Conservation (phyloP, 2,797 vertebrate genomes). For the Muscicapa striata region DNA sequence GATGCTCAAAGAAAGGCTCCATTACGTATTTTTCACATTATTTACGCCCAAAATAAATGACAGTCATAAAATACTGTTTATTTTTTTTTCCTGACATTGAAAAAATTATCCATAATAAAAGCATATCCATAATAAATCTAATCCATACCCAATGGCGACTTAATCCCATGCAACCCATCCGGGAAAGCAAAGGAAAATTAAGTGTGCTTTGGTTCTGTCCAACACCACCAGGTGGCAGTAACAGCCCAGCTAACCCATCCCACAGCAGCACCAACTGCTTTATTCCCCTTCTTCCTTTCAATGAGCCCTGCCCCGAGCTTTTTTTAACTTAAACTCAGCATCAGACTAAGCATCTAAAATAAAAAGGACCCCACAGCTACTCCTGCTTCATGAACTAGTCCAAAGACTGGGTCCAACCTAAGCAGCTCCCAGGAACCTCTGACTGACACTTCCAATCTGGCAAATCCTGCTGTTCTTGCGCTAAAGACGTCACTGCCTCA, state of each 20-base stretch:
- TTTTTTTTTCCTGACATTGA: background rate
- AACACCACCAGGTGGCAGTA: constrained; percentile 67
- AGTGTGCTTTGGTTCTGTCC: background rate
- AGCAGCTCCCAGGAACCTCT: background rate
- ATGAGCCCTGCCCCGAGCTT: background rate
- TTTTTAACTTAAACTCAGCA: background rate
- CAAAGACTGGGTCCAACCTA: background rate
- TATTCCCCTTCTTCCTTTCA: accelerated
- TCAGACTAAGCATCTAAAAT: background rate
- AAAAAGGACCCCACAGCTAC: background rate
- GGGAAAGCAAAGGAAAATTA: background rate
- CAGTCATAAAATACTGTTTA: background rate
- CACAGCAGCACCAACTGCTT: accelerated
- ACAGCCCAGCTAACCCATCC: background rate
- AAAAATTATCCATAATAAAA: background rate
- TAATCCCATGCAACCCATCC: accelerated
- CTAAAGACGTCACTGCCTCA: accelerated
- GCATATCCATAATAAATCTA: background rate
- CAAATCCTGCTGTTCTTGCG: background rate
- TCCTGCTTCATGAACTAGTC: background rate
- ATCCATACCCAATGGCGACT: background rate
- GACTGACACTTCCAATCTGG: background rate
- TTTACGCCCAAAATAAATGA: background rate
- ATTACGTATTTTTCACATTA: background rate
- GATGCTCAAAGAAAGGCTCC: background rate